A percentile compares a stretch with the other conserved stretches of the same genome.
Conservation (phyloP, 2,113 vertebrate genomes). For the Bubalus kerabau region DNA sequence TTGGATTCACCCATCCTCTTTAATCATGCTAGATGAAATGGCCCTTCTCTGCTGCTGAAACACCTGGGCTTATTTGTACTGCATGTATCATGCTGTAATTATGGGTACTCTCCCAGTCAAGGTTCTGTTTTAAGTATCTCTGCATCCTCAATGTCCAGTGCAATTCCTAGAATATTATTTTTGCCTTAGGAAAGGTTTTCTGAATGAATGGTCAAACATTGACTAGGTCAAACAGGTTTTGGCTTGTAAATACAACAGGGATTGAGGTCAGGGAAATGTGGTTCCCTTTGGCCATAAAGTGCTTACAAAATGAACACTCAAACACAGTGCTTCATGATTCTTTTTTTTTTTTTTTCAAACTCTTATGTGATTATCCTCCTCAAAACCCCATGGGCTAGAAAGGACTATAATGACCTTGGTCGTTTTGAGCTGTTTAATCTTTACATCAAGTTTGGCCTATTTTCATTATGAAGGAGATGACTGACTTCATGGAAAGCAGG, state of each 20-base stretch:
- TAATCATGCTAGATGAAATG: neutral
- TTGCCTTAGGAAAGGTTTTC: constrained; percentile 47
- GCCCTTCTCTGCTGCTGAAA: neutral
- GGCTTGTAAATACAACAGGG: constrained; percentile 28
- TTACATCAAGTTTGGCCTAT: neutral
- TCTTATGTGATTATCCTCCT: constrained; percentile 43
- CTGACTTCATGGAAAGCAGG: neutral
- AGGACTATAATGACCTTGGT: neutral
- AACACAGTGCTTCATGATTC: neutral
- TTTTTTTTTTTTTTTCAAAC: neutral
- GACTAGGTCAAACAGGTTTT: constrained; percentile 27
- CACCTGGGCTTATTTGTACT: neutral
- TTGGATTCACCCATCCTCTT: neutral
- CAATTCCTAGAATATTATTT: neutral
- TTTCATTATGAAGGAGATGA: neutral
- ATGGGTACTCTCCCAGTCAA: neutral
- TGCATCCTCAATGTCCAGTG: neutral
- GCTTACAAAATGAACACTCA: constrained; percentile 2
- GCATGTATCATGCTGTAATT: too few species aligned
- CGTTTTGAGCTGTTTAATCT: constrained; percentile 13
- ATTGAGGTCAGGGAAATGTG: constrained; percentile 46
- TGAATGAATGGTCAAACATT: constrained; percentile 22
- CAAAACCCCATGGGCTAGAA: constrained; percentile 8
- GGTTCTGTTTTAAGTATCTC: neutral
- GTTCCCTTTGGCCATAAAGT: constrained; percentile 37